These are phyloP conservation scores for Conchocele bisecta DNA, from an alignment of 2,888 invertebrate genomes.

Conservation along the genomic window DNA sequence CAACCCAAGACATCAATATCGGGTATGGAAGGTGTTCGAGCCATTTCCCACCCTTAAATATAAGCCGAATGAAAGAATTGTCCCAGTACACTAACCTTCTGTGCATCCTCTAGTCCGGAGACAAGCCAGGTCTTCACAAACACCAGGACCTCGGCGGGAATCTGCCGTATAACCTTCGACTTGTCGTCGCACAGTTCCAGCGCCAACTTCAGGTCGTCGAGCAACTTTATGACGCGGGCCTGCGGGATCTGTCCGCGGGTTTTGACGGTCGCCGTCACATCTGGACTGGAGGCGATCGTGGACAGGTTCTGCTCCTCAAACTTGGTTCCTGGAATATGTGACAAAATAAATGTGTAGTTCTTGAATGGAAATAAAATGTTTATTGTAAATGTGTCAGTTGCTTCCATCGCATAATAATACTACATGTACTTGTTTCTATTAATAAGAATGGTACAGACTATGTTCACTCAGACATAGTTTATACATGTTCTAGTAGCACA, in stretches of 20 bases:
- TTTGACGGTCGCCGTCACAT: conserved; percentile 40
- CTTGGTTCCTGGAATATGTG: conserved; percentile 44
- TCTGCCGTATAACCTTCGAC: conserved; percentile 38
- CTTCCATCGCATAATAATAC: no score
- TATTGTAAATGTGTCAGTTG: no score
- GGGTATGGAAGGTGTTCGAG: no score
- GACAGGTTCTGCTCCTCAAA: conserved; percentile 50
- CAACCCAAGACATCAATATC: no score
- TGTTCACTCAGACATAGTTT: no score
- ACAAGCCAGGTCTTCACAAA: conserved; percentile 42
- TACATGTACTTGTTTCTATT: no score
- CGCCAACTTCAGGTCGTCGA: conserved; percentile 55
- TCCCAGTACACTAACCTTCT: conserved; percentile 20
- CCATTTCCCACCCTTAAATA: no score
- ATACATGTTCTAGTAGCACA: no score
- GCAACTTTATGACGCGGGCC: conserved; percentile 49
- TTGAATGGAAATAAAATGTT: no score
- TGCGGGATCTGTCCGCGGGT: conserved; percentile 35
- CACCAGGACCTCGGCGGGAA: conserved; percentile 48
- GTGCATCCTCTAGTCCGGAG: conserved; percentile 37
- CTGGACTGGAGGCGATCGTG: conserved; percentile 41
- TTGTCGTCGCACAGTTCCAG: conserved; percentile 51
- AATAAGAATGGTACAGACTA: no score
- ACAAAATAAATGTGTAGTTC: no score
- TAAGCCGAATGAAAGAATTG: no score